These are phyloP conservation scores for Babylonia areolata DNA, from an alignment of 1,140 invertebrate genomes.

Conservation along the genomic window DNA sequence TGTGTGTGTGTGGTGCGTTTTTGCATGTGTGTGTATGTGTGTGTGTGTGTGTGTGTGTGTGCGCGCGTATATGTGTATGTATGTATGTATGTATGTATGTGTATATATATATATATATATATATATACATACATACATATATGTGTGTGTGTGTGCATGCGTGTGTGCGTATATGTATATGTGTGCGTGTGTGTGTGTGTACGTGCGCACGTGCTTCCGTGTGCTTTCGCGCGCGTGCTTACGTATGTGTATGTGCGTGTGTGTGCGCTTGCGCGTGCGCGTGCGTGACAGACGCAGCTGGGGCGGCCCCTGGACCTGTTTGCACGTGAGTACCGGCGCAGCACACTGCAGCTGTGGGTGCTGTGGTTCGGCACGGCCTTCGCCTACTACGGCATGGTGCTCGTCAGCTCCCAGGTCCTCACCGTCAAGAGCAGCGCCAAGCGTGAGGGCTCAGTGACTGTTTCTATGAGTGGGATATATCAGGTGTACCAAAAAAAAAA, in stretches of 20 bases:
- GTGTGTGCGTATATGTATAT: neutral
- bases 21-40: no score
- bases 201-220: neutral
- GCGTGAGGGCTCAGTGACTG: no score
- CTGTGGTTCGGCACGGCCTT: conserved; percentile 94
- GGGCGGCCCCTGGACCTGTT: conserved; percentile 68
- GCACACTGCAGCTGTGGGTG: conserved; percentile 69
- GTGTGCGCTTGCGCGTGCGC: neutral
- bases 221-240: no score
- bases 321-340: conserved; percentile 60
- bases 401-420: conserved; percentile 95
- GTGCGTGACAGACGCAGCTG: conserved; percentile 48
- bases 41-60: no score
- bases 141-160: neutral
- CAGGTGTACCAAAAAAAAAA: no score
- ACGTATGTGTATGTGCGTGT: neutral
- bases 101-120: no score
- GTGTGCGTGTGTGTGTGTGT: neutral
- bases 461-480: no score
- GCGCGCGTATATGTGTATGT: no score
- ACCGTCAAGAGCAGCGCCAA: conserved; percentile 75
- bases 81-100: no score
- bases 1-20: no score
- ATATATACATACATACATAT: no score
- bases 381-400: conserved; percentile 95